A percentile compares a stretch with the other conserved stretches of the same genome.
Conservation (phyloP, 2,888 invertebrate species). For the Amphipoea lucens region DNA sequence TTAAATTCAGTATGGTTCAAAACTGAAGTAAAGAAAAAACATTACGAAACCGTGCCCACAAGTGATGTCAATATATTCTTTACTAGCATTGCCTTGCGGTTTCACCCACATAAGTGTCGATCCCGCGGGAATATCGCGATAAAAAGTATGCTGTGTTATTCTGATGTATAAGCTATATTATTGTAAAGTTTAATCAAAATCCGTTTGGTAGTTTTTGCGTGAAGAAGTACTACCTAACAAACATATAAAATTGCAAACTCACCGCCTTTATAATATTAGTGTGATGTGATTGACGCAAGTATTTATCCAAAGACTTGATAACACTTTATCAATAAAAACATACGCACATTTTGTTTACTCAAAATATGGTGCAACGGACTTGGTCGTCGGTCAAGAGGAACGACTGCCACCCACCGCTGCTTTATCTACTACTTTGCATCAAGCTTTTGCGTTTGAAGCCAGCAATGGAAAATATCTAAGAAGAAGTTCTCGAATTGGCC, state of each 20-base stretch:
- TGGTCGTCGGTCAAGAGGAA: neutral
- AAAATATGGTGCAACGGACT: conserved; percentile 38
- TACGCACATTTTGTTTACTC: conserved; percentile 50
- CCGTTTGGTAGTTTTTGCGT: too few relatives aligned
- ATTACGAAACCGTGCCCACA: conserved; percentile 42
- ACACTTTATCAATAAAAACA: conserved; percentile 61
- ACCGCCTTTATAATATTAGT: too few relatives aligned
- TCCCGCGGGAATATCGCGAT: too few relatives aligned
- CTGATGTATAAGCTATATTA: too few relatives aligned
- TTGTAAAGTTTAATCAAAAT: too few relatives aligned
- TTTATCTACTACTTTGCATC: neutral
- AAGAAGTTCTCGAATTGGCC: neutral
- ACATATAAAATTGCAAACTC: too few relatives aligned
- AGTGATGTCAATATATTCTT: conserved; percentile 32
- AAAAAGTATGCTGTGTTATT: too few relatives aligned
- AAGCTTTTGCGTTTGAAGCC: neutral
- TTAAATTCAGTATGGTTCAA: neutral
- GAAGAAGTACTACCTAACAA: too few relatives aligned
- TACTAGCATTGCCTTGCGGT: too few relatives aligned
- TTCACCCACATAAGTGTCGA: too few relatives aligned
- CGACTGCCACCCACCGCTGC: neutral
- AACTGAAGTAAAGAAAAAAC: neutral
- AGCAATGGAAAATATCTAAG: conserved; percentile 17
- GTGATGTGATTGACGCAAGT: conserved; percentile 47
- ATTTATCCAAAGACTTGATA: conserved; percentile 48